Conservation (phyloP, 2,797 vertebrate species). For the Linurgus olivaceus region DNA sequence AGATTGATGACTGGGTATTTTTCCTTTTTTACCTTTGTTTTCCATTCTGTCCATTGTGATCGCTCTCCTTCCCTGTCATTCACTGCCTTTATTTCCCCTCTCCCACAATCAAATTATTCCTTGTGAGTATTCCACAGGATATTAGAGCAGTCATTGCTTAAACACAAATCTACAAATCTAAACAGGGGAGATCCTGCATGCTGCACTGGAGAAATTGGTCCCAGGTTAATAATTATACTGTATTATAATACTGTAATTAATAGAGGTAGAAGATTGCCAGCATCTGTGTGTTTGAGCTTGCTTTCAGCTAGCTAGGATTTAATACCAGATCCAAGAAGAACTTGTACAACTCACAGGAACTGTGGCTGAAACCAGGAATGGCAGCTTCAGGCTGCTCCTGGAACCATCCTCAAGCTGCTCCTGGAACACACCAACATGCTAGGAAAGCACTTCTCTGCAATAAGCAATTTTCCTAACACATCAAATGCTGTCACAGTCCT, state of each 20-base stretch:
- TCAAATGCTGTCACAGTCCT: background rate
- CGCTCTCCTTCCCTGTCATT: background rate
- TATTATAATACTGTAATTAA: too few relatives aligned
- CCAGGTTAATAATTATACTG: too few relatives aligned
- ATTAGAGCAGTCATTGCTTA: background rate
- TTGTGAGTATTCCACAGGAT: background rate
- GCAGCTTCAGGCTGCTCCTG: background rate
- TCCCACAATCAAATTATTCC: background rate
- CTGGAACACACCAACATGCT: background rate
- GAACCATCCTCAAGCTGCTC: background rate
- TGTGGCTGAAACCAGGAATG: background rate
- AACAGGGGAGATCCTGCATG: background rate
- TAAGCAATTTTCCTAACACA: background rate
- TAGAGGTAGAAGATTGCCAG: background rate
- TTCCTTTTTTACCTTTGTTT: background rate
- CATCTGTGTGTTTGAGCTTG: background rate
- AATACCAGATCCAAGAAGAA: background rate
- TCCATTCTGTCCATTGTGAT: background rate
- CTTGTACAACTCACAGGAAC: background rate
- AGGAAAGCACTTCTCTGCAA: background rate
- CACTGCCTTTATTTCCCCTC: too few relatives aligned
- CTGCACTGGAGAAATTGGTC: background rate
- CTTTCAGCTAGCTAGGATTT: background rate
- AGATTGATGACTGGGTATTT: background rate
- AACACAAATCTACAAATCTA: background rate